Percentiles rank a stretch among this genome's conserved stretches.
Evolutionary conservation across 2,113 vertebrate species (phyloP).

Genomic region (Hyperopisus bebe): DNA sequence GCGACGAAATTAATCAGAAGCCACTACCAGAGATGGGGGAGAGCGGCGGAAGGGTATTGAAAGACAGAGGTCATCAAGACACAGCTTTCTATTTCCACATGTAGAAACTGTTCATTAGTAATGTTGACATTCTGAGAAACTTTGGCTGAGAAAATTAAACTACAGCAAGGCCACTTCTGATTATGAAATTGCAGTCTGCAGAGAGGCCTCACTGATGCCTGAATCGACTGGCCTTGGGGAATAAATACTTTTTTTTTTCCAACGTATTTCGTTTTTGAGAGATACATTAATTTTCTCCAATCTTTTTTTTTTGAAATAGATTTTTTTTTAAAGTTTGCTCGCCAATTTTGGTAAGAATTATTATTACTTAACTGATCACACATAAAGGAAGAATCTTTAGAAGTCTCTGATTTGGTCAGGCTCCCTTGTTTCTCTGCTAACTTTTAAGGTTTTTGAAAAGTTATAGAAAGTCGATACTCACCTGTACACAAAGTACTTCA

Average conservation of each 20-base stretch:
- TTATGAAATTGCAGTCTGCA: background rate
- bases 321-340: background rate
- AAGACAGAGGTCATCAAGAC: conserved; percentile 1
- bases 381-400: background rate
- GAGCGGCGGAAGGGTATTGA: background rate
- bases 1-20: conserved; percentile 13
- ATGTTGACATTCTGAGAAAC: background rate
- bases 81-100: background rate
- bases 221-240: background rate
- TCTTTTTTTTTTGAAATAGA: background rate
- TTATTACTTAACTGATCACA: background rate
- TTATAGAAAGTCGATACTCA: background rate
- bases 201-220: background rate
- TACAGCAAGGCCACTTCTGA: background rate
- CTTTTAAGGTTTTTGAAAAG: background rate
- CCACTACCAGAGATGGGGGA: background rate
- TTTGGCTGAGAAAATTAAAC: background rate
- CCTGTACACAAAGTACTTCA: background rate
- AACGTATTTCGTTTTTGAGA: background rate
- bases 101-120: conserved; percentile 3
- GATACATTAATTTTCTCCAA: background rate
- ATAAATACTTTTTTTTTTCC: conserved; percentile 1
- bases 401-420: background rate
- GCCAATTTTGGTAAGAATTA: background rate
- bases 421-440: background rate